Conservation (phyloP, 2,888 invertebrate species). For the Dynastes maya region DNA sequence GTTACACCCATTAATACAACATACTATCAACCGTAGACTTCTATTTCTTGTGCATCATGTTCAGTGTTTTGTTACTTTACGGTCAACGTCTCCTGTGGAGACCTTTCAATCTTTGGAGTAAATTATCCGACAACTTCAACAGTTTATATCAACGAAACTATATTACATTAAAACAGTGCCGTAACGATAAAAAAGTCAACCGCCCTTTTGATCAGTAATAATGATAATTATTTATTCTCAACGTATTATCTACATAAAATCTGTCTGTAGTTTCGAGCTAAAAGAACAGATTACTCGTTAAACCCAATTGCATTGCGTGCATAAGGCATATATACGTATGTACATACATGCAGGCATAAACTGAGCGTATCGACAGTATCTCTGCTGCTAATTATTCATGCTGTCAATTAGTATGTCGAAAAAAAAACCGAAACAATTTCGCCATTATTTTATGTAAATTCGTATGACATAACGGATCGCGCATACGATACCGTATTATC, state of each 20-base stretch:
- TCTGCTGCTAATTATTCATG: conserved; percentile 24
- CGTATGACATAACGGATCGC: conserved; percentile 18
- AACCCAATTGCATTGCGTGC: conserved; percentile 10
- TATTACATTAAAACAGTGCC: no score
- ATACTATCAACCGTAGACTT: no score
- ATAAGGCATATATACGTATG: not conserved
- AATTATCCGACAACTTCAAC: no score
- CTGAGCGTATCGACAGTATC: conserved; percentile 5
- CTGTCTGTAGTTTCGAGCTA: not conserved
- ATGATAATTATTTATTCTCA: not conserved
- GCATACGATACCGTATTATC: not conserved
- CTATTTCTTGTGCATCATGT: no score
- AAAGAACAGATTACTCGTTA: not conserved
- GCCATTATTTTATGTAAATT: conserved; percentile 36
- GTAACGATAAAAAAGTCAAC: no score
- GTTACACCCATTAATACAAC: no score
- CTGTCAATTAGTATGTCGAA: conserved; percentile 30
- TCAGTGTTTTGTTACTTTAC: no score
- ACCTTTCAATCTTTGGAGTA: no score
- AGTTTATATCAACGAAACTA: no score
- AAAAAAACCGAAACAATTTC: conserved; percentile 17
- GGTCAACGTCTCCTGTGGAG: no score
- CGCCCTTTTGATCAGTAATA: no score
- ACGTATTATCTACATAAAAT: conserved; percentile 7
- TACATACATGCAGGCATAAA: not conserved